Conservation (phyloP, 2,888 invertebrate genomes). For the Argyresthia goedartella region DNA sequence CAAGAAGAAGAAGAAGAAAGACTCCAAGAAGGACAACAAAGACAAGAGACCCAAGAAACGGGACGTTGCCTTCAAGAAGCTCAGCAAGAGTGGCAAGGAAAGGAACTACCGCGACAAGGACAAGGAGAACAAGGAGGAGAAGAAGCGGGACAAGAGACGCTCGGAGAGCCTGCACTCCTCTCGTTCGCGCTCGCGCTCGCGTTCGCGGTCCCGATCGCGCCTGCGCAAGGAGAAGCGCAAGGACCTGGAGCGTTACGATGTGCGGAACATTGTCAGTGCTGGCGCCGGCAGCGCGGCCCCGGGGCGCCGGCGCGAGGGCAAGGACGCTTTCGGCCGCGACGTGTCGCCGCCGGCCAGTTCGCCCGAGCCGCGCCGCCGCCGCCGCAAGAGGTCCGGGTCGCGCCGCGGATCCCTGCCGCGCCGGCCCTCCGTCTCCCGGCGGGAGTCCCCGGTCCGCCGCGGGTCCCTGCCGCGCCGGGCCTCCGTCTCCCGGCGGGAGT, state of each 20-base stretch:
- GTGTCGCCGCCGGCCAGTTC: conserved; percentile 43
- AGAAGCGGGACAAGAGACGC: conserved; percentile 52
- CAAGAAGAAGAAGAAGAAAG: conserved; percentile 66
- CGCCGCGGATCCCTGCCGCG: conserved; percentile 27
- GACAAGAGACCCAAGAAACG: conserved; percentile 53
- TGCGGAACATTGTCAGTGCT: conserved; percentile 81
- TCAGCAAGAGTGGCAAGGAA: conserved; percentile 76
- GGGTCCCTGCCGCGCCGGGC: conserved; percentile 14
- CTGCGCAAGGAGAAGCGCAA: conserved; percentile 75
- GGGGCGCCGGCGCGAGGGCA: conserved; percentile 74
- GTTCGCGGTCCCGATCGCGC: too few species aligned
- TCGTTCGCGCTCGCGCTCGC: conserved; percentile 23
- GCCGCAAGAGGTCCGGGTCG: conserved; percentile 28
- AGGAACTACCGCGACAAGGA: conserved; percentile 78
- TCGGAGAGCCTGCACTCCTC: conserved; percentile 19
- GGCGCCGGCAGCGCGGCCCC: too few species aligned
- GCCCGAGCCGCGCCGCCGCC: conserved; percentile 24
- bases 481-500: too few species aligned
- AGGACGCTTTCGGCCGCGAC: conserved; percentile 86
- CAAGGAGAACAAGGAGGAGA: conserved; percentile 82
- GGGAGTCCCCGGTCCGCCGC: conserved; percentile 14
- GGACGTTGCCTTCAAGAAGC: conserved; percentile 81
- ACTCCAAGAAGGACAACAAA: conserved; percentile 58
- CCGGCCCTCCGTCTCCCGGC: conserved; percentile 17
- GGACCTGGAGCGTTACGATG: conserved; percentile 87